phyloP scores from a whole-genome alignment of 1,140 invertebrate genomes.

The Brachionus asplanchnoidis region DNA sequence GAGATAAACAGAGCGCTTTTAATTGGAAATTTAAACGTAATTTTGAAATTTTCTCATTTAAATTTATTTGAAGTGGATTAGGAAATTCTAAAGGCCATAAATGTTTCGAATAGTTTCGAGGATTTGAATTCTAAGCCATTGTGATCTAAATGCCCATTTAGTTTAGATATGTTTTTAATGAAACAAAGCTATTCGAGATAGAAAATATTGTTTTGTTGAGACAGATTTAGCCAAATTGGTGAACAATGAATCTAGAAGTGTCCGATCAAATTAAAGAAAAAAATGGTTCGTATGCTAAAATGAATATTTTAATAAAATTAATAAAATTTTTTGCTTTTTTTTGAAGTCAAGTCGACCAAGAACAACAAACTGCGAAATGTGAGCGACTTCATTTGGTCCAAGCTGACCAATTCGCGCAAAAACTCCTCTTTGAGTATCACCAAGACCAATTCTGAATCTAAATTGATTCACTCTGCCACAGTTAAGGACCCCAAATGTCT shows the following conservation, averaged over 20 bases:
- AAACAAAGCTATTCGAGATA: not conserved
- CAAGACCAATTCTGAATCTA: not conserved
- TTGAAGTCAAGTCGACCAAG: constrained; percentile 10
- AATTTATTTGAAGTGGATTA: constrained; percentile 21
- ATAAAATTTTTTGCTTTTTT: not conserved
- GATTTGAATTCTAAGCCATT: constrained; percentile 3
- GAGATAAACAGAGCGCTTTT: not conserved
- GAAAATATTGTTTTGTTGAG: not conserved
- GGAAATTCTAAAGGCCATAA: not conserved
- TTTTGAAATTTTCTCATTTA: constrained; percentile 24
- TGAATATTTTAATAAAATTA: too few relatives aligned
- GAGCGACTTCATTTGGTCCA: constrained; percentile 1
- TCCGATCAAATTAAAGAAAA: constrained; percentile 3
- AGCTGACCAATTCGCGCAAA: not conserved
- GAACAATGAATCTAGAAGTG: not conserved
- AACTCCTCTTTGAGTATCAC: not conserved
- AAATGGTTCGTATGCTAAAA: not conserved
- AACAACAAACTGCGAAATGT: not conserved
- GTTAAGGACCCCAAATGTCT: not conserved
- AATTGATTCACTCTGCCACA: not conserved
- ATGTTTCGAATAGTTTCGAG: not conserved
- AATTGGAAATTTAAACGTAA: constrained; percentile 2
- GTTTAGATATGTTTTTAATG: constrained; percentile 22
- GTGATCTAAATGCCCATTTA: constrained; percentile 4
- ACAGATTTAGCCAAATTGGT: not conserved